Base-by-base conservation (phyloP, 2,797 vertebrate species). In the Lophotriccus pileatus region DNA sequence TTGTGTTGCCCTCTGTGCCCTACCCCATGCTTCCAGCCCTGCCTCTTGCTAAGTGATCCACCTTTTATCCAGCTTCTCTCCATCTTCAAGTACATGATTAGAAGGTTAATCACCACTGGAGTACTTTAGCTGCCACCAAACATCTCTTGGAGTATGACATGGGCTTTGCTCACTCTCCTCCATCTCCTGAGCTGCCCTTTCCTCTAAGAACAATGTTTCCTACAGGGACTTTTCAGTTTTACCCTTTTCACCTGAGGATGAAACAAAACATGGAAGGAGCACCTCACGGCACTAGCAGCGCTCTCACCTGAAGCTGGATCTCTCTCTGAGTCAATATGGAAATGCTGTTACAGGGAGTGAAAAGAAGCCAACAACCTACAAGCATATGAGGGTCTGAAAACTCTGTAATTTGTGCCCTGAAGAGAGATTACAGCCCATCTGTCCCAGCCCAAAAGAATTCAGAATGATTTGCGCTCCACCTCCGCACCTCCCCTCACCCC, bases 1-100 rank as follows among this genome's bases (percentile, higher is more conserved):
- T 68, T 1, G 0, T 36, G 32, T n/a, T 2, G 1, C 6, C 3
- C 6, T 18, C 5, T 4, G 0, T 46, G 41, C 27, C 34, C 64
- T 69, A 28, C 6, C 11, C 59, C 2, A 3, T 3, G 2, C 46
- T 92, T 79, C 59, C 52, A 91, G 41, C 32, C 41, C 37, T 39
- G 21, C 17, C 18, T 69, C 41, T 60, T 37, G 60, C 50, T 46
- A 64, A 77, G 56, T 21, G 30, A 87, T 64, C 41, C 9, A 59
- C 20, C 24, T 75, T 46, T 82, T n/a, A 69, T 49, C 44, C 32
- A 28, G 1, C 25, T 73, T 67, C 59, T 58, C 47, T 86, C 43
- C 5, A 9, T 52, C 37, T 84, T 84, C 52, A 66, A 67, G 73
- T 7, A 22, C 56, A 43, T 25, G 28, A 43, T 43, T 50, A 77